Base-by-base conservation (phyloP, 1,140 invertebrate genomes). In the Ephestia elutella region DNA sequence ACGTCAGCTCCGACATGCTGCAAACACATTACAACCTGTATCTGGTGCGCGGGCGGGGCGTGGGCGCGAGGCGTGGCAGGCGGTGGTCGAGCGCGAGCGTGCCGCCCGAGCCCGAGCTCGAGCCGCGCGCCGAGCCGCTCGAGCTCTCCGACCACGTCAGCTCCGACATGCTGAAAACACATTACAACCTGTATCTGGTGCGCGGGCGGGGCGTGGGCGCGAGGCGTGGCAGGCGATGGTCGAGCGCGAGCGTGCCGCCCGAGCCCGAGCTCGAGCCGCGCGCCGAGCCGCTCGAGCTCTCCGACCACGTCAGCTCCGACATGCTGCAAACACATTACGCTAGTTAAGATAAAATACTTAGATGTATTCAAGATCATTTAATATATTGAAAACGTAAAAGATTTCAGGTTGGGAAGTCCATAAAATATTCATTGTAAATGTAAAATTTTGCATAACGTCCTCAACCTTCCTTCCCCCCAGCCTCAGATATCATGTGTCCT, bases 191-290 rank as follows among this genome's bases (percentile, higher is more conserved):
- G n/a, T n/a, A n/a, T n/a, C n/a, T n/a, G 5, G 82, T 81, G 1
- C 82, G 60, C 4, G 80, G 81, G 0, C 80, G 70, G 44, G 81
- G 84, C 4, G 75, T 76, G 44, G 84, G 84, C 51, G 80, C 78
- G 1, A 82, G 70, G 7, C 73, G 76, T 53, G 79, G 80, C 68
- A 82, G 74, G 20, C 72, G 82, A 38, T 61, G 73, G 56, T 74
- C 79, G n/a, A 63, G 55, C n/a, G 66, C 68, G 55, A 73, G 60
- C 57, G 73, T 77, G 50, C 75, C 85, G 49, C 83, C 84, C 20
- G 85, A 87, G n/a, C 87, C 86, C 17, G 84, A 88, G 68, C 85
- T 87, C 10, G 87, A 89, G 21, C 87, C 87, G 7, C 86, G 85
- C 13, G 81, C 85, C 8, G 86, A 89, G 0, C 87, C 86, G 28